Conservation (phyloP, 2,888 invertebrate genomes). For the Pseudoips prasinana region DNA sequence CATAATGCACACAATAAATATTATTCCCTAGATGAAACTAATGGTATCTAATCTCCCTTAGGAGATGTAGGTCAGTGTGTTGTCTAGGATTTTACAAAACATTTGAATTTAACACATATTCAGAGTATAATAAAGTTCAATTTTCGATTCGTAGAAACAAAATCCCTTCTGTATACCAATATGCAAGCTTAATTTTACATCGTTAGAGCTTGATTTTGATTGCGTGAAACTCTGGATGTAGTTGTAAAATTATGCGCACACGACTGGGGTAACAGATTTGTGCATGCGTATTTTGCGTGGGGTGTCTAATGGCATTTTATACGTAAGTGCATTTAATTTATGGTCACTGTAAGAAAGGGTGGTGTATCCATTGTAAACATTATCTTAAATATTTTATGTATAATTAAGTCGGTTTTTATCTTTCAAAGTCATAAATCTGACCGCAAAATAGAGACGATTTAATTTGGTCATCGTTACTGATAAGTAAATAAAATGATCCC, state of each 20-base stretch:
- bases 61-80: conserved; percentile 78
- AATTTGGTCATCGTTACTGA: not conserved
- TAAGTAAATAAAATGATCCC: too few species aligned
- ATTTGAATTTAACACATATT: conserved; percentile 41
- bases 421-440: conserved; percentile 56
- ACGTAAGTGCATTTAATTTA: conserved; percentile 70
- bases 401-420: conserved; percentile 62
- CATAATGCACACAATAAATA: conserved; percentile 80
- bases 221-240: too few species aligned
- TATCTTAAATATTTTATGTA: conserved; percentile 73
- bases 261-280: conserved; percentile 36
- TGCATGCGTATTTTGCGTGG: conserved; percentile 61
- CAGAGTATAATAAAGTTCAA: conserved; percentile 39
- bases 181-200: too few species aligned
- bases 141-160: conserved; percentile 21
- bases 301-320: conserved; percentile 69
- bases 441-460: conserved; percentile 4
- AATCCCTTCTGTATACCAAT: too few species aligned
- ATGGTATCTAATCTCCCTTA: conserved; percentile 68
- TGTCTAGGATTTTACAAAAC: conserved; percentile 42
- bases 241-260: conserved; percentile 15
- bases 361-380: conserved; percentile 70
- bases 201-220: too few species aligned
- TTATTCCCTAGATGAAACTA: conserved; percentile 71
- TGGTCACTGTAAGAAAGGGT: conserved; percentile 62